Percentiles rank a stretch among this genome's conserved stretches.
Evolutionary conservation across 2,113 vertebrate genomes (phyloP).

Genomic region (Odocoileus virginianus): DNA sequence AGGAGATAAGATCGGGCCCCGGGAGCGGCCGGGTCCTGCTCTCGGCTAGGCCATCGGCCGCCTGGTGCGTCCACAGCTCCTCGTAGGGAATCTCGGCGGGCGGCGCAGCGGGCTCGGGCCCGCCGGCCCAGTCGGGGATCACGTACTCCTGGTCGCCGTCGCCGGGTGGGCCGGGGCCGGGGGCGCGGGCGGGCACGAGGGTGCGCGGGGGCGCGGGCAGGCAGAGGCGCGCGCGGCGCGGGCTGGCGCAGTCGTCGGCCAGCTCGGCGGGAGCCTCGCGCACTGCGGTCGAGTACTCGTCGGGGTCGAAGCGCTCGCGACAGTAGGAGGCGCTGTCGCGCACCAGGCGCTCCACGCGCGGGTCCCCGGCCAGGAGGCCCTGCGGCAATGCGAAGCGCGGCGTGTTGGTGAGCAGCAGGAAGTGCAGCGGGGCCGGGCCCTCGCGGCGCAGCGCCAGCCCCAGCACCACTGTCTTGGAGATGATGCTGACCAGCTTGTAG

Average conservation of each 20-base stretch:
- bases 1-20: slow-evolving; percentile 86
- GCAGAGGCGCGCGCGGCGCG: slow-evolving; percentile 87
- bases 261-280: slow-evolving; percentile 92
- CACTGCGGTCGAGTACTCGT: slow-evolving; percentile 94
- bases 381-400: slow-evolving; percentile 94
- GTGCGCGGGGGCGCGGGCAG: slow-evolving; percentile 79
- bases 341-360: slow-evolving; percentile 89
- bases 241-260: slow-evolving; percentile 90
- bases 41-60: slow-evolving; percentile 70
- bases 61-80: slow-evolving; percentile 94
- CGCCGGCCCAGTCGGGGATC: slow-evolving; percentile 91
- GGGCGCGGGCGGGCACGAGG: slow-evolving; percentile 81
- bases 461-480: slow-evolving; percentile 97
- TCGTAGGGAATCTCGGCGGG: slow-evolving; percentile 92
- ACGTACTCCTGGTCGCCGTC: slow-evolving; percentile 90
- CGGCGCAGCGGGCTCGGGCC: slow-evolving; percentile 81
- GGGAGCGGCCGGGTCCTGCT: not conserved
- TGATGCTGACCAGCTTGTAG: slow-evolving; percentile 97
- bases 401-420: slow-evolving; percentile 94
- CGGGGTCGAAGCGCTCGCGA: slow-evolving; percentile 91
- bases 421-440: slow-evolving; percentile 92
- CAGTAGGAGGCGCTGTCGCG: slow-evolving; percentile 89
- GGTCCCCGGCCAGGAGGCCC: slow-evolving; percentile 85
- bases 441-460: slow-evolving; percentile 92
- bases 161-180: slow-evolving; percentile 81